These are phyloP conservation scores for Procambarus clarkii DNA, from an alignment of 1,140 invertebrate genomes.

Conservation along the genomic window DNA sequence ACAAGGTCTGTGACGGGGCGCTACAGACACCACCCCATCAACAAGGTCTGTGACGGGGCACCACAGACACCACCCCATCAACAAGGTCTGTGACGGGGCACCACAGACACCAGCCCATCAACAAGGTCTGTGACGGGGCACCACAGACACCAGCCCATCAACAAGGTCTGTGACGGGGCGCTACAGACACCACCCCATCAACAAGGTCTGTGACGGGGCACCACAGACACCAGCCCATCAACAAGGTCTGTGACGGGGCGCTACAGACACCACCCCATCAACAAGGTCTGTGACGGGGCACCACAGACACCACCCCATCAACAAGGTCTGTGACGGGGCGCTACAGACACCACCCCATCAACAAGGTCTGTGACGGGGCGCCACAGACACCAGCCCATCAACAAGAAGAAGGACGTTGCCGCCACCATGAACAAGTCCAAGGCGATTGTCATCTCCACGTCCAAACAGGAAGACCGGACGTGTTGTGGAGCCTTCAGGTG, in stretches of 20 bases:
- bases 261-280: too few species aligned
- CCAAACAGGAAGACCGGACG: constrained; percentile 30
- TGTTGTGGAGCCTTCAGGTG: constrained; percentile 31
- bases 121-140: neutral
- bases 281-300: neutral
- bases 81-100: too few species aligned
- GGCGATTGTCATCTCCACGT: constrained; percentile 28
- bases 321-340: too few species aligned
- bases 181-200: too few species aligned
- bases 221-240: neutral
- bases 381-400: neutral
- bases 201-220: neutral
- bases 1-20: too few species aligned
- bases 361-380: neutral
- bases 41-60: neutral
- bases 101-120: too few species aligned
- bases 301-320: neutral
- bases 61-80: neutral
- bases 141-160: neutral
- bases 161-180: too few species aligned
- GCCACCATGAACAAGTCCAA: constrained; percentile 41
- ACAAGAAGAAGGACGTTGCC: too few species aligned
- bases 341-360: too few species aligned
- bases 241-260: too few species aligned
- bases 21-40: too few species aligned